phyloP scores from a whole-genome alignment of 2,797 vertebrate species.

The Labeo calbasu region DNA sequence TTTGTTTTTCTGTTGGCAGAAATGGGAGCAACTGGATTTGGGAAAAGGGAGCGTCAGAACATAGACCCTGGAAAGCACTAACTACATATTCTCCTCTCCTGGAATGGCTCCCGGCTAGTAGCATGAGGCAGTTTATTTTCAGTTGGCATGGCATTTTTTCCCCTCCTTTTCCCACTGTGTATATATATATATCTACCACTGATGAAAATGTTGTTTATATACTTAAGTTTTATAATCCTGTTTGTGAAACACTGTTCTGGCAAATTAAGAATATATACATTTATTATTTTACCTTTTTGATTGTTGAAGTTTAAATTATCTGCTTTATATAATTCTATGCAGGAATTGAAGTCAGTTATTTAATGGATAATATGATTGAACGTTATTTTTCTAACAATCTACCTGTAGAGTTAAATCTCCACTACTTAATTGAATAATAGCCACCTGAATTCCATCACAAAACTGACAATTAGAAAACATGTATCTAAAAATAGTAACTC shows the following conservation, averaged over 20 bases:
- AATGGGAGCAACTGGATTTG: slow-evolving; percentile 77
- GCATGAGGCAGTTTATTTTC: slow-evolving; percentile 81
- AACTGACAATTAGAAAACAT: neutral
- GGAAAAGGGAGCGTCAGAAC: slow-evolving; percentile 84
- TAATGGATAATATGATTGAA: slow-evolving; percentile 61
- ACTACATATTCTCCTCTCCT: slow-evolving; percentile 68
- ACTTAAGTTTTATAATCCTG: slow-evolving; percentile 86
- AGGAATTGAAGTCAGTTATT: slow-evolving; percentile 77
- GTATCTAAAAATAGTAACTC: slow-evolving; percentile 62
- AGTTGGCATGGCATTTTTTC: slow-evolving; percentile 76
- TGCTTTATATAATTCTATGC: slow-evolving; percentile 69
- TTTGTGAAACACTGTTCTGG: slow-evolving; percentile 83
- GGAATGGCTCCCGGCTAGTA: slow-evolving; percentile 73
- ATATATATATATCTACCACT: slow-evolving; percentile 72
- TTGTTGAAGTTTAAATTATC: slow-evolving; percentile 60
- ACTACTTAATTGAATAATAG: neutral
- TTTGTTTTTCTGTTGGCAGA: slow-evolving; percentile 65
- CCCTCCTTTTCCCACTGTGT: slow-evolving; percentile 68
- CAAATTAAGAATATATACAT: slow-evolving; percentile 71
- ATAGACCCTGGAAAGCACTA: slow-evolving; percentile 86
- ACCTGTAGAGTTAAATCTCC: slow-evolving; percentile 59
- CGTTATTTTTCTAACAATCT: slow-evolving; percentile 62
- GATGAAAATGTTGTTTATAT: slow-evolving; percentile 84
- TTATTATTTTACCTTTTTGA: slow-evolving; percentile 73
- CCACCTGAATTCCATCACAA: neutral